A percentile compares a stretch with the other conserved stretches of the same genome.
Evolutionary conservation across 2,888 invertebrate species (phyloP).

Genomic region (Drosophila borborema): DNA sequence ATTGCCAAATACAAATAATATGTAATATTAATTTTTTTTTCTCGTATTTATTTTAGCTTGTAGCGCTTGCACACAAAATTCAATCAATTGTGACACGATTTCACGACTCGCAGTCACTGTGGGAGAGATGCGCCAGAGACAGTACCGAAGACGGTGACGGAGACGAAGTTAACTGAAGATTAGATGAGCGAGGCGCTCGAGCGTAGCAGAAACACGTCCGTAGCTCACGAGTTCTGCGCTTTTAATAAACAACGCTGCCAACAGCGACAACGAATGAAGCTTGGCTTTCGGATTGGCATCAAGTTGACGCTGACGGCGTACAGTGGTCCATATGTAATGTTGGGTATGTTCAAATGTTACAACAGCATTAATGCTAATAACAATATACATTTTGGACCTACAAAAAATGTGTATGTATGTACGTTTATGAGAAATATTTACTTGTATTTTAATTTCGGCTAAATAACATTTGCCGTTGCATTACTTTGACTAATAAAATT

Average conservation of each 20-base stretch:
- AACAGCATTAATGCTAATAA: not conserved
- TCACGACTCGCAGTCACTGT: constrained; percentile 63
- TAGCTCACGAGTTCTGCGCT: constrained; percentile 82
- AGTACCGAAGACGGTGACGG: constrained; percentile 27
- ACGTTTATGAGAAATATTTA: not conserved
- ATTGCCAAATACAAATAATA: constrained; percentile 76
- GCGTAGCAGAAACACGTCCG: constrained; percentile 80
- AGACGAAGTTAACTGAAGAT: constrained; percentile 39
- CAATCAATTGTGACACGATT: constrained; percentile 80
- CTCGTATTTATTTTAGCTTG: constrained; percentile 56
- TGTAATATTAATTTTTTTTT: constrained; percentile 64
- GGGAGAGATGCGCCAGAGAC: constrained; percentile 33
- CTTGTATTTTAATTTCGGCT: not conserved
- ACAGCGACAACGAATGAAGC: constrained; percentile 60
- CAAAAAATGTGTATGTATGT: not conserved
- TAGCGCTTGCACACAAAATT: constrained; percentile 57
- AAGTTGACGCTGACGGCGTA: constrained; percentile 31
- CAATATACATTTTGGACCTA: too few species aligned
- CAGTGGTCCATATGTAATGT: constrained; percentile 27
- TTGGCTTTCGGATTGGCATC: constrained; percentile 49
- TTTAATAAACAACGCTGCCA: constrained; percentile 80
- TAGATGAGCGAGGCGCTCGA: constrained; percentile 64
- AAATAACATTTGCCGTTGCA: not conserved
- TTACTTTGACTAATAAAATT: not conserved
- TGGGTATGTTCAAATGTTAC: not conserved